Evolutionary conservation across 2,888 invertebrate species (phyloP).

Genomic region (Psylliodes chrysocephalus): DNA sequence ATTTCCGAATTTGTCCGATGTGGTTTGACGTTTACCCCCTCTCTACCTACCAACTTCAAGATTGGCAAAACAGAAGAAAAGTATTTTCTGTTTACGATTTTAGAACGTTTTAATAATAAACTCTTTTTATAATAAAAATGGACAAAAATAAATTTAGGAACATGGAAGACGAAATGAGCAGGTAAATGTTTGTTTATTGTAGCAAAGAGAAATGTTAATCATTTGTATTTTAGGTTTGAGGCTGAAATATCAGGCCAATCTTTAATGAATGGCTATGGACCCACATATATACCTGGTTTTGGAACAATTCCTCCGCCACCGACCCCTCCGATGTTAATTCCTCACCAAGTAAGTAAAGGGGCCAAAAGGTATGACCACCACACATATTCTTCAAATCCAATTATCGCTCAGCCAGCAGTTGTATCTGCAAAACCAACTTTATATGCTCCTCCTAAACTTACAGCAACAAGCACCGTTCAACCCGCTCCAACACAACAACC

Average conservation of each 20-base stretch:
- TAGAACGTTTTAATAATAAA: background rate
- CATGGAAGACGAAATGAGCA: conserved; percentile 94
- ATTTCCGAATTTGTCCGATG: too few relatives aligned
- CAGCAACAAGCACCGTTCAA: conserved; percentile 56
- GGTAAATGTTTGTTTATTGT: conserved; percentile 65
- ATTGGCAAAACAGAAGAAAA: too few relatives aligned
- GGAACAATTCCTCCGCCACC: conserved; percentile 76
- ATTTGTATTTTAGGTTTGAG: conserved; percentile 75
- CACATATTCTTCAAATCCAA: conserved; percentile 52
- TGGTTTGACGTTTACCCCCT: too few relatives aligned
- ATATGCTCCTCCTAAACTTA: conserved; percentile 68
- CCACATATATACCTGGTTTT: conserved; percentile 61
- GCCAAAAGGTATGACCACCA: conserved; percentile 60
- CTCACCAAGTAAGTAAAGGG: conserved; percentile 70
- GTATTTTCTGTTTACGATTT: background rate
- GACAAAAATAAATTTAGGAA: conserved; percentile 70
- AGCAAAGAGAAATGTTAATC: too few relatives aligned
- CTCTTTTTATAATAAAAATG: conserved; percentile 28
- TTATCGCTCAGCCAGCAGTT: conserved; percentile 69
- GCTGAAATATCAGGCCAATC: conserved; percentile 83
- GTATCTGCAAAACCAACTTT: conserved; percentile 77
- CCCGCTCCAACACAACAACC: conserved; percentile 44
- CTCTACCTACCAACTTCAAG: too few relatives aligned
- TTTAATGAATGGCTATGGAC: conserved; percentile 75
- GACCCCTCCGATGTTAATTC: conserved; percentile 75